Base-by-base conservation (phyloP, 2,797 vertebrate species). In the Acanthis flammea region DNA sequence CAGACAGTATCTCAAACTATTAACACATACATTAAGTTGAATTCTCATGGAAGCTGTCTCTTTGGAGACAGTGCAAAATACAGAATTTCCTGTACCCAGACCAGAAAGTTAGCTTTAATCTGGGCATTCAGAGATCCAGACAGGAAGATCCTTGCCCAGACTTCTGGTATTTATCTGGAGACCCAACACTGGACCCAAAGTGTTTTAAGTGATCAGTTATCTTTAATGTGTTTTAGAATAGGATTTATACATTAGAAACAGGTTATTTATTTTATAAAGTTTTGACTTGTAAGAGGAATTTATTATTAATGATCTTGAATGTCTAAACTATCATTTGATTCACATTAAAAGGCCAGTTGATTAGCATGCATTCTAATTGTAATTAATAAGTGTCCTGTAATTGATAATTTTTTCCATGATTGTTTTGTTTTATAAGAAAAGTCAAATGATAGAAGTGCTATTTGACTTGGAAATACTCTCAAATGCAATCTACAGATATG, bases 201-300 rank as follows among this genome's bases (percentile, higher is more conserved):
- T 70, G 50, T 95, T 96, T 81, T 77, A 72, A 66, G 79, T 67
- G 80, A 90, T 74, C 24, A 11, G 41, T 96, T 91, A 86, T 82
- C 87, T 95, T 93, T 94, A 60, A 83, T 92, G 88, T 94, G 76
- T 93, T 96, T 96, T 92, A 94, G 93, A 86, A 67, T 95, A 95
- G 94, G 87, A 66, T 95, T 92, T 95, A 77, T 96, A 92, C 65
- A 33, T 86, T 97, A 96, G 94, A 93, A 94, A 88, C 79, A 82
- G 63, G 83, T 97, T 97, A 97, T 97, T 96, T 97, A 96, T 96
- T 97, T 97, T 95, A 93, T 45, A 45, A 53, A 89, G 51, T 86
- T 96, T 94, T 92, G 92, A 91, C 68, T 95, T 88, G 86, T 88
- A 95, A 96, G 45, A 86, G 27, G 35, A 86, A 57, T 92, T 96